phyloP scores from a whole-genome alignment of 2,797 vertebrate species.

The Crax fasciolata region DNA sequence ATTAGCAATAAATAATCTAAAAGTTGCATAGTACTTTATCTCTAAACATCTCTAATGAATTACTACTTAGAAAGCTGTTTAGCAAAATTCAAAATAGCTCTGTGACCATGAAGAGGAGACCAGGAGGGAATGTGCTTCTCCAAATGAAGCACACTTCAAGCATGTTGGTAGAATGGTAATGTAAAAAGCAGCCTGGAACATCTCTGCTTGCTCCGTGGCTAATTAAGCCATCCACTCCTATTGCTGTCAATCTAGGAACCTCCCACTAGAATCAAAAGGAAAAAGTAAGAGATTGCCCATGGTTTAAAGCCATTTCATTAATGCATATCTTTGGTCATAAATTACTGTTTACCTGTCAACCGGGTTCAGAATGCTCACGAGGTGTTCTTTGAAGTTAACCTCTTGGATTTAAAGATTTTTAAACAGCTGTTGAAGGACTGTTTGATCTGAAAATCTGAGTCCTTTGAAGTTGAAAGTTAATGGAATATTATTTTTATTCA shows the following conservation, averaged over 20 bases:
- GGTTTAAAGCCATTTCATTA: constrained; percentile 65
- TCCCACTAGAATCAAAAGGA: constrained; percentile 16
- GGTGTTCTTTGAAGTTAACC: constrained; percentile 83
- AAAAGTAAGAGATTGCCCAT: constrained; percentile 3
- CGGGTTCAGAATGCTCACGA: constrained; percentile 80
- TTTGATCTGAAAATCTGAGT: constrained; percentile 81
- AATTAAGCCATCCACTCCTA: constrained; percentile 34
- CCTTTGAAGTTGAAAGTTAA: constrained; percentile 83
- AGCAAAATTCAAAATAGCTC: neutral
- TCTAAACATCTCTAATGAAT: neutral
- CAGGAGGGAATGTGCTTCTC: neutral
- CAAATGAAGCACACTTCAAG: neutral
- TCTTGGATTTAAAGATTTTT: constrained; percentile 80
- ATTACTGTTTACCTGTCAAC: constrained; percentile 83
- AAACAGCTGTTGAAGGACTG: constrained; percentile 77
- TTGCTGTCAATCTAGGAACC: neutral
- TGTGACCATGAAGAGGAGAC: neutral
- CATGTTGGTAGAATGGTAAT: neutral
- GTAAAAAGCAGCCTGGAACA: neutral
- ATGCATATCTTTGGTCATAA: constrained; percentile 77
- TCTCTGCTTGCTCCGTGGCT: neutral
- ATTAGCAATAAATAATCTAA: neutral
- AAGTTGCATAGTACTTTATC: neutral
- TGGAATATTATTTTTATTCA: constrained; percentile 79
- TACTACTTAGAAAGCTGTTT: neutral